phyloP scores from a whole-genome alignment of 2,797 vertebrate species.

The Stomatorhinus walkeri region DNA sequence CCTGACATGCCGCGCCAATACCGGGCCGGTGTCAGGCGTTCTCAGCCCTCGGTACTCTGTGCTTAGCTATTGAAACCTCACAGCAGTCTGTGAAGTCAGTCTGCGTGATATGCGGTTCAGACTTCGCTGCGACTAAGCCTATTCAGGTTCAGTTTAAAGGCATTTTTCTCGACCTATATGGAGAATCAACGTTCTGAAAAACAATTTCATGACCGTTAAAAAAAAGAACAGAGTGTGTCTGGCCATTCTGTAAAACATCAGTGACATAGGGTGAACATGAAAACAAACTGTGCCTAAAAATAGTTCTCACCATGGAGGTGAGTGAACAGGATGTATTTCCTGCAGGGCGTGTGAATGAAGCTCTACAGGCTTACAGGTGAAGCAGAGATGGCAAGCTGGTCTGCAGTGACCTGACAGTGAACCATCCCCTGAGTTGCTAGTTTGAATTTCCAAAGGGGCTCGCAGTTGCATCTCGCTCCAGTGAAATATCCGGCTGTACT shows the following conservation, averaged over 20 bases:
- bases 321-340: neutral
- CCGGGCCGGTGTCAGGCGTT: neutral
- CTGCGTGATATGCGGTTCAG: neutral
- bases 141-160: neutral
- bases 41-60: neutral
- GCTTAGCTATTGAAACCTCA: neutral
- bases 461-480: neutral
- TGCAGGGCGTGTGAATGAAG: neutral
- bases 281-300: neutral
- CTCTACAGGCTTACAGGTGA: neutral
- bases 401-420: neutral
- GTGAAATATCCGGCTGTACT: neutral
- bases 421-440: neutral
- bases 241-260: neutral
- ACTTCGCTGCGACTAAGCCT: neutral
- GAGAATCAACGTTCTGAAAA: neutral
- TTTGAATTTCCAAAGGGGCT: neutral
- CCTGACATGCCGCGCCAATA: neutral
- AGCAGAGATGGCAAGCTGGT: constrained; percentile 1
- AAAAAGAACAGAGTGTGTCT: neutral
- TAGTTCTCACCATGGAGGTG: neutral
- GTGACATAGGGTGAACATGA: neutral
- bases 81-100: neutral
- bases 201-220: neutral
- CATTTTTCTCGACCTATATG: neutral